Conservation (phyloP, 2,113 vertebrate species). For the Gulo gulo region DNA sequence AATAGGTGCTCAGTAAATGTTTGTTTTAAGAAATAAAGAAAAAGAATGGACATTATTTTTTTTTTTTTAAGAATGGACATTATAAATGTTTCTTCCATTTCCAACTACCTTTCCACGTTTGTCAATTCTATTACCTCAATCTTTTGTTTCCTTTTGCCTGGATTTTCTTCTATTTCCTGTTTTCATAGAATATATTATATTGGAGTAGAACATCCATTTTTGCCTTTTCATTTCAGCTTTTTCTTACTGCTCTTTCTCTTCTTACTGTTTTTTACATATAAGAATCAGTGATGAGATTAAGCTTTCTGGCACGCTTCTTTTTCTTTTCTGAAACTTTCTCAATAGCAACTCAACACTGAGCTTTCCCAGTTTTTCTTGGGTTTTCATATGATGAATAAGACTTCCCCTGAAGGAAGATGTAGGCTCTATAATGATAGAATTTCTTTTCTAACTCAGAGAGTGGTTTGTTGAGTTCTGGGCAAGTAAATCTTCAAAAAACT, state of each 20-base stretch:
- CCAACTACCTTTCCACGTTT: neutral
- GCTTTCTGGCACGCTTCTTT: neutral
- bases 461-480: neutral
- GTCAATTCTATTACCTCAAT: neutral
- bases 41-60: neutral
- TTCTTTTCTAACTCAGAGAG: neutral
- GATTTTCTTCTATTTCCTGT: slow-evolving; percentile 12
- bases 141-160: neutral
- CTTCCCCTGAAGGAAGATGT: neutral
- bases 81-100: neutral
- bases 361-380: neutral
- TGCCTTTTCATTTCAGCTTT: neutral
- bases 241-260: neutral
- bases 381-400: neutral
- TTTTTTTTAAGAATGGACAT: neutral
- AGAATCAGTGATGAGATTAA: neutral
- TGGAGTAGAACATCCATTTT: neutral
- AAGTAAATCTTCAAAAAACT: neutral
- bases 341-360: neutral
- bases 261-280: neutral
- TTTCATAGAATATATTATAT: neutral
- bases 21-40: neutral
- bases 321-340: slow-evolving; percentile 24
- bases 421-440: neutral
- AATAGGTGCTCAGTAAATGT: too few species aligned